Base-by-base conservation (phyloP, 2,888 invertebrate species). In the Cyclophora albipunctata region DNA sequence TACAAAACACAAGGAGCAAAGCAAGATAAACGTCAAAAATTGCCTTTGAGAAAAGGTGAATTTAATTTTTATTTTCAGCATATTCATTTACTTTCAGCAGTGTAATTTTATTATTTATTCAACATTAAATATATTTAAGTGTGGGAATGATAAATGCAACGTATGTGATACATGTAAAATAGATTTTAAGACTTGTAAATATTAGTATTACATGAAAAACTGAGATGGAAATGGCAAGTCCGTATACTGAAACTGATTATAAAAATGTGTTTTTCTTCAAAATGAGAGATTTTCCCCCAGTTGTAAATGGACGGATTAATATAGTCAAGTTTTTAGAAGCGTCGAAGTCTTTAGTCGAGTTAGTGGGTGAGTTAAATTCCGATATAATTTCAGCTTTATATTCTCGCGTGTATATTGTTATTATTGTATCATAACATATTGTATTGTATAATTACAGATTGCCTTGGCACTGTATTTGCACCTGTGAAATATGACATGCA, bases 401-500 rank as follows among this genome's bases (percentile, higher is more conserved):
- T 1, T 20, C 20, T 20, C 20, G 20, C 20, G 20, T 20, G 20
- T 20, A 20, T 20, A 20, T 20, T 20, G 20, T 20, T 20, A 20
- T 1, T 20, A 20, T 20, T 20, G 20, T 20, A 20, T 20, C 20
- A 20, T 20, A 20, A 20, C 20, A 20, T 20, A 20, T 1, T 20
- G 20, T 20, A 20, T 20, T 20, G 20, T 20, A 20, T 51, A 60
- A 51, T 59, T 90, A 59, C 86, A 94, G 95, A 94, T 67, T 90
- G 91, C 61, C 91, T 95, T 71, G 95, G 95, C 47, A 92, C 91
- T 77, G 81, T 92, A 7, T 94, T 95, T 77, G 87, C 91, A 45
- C 93, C 94, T 34, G 92, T 95, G 42, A 92, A 92, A 65, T 91
- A 90, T 76, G 95, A 95, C 69, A 93, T 95, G 91, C 91, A 91